Base-by-base conservation (phyloP, 2,888 invertebrate species). In the Dendrolimus pini region DNA sequence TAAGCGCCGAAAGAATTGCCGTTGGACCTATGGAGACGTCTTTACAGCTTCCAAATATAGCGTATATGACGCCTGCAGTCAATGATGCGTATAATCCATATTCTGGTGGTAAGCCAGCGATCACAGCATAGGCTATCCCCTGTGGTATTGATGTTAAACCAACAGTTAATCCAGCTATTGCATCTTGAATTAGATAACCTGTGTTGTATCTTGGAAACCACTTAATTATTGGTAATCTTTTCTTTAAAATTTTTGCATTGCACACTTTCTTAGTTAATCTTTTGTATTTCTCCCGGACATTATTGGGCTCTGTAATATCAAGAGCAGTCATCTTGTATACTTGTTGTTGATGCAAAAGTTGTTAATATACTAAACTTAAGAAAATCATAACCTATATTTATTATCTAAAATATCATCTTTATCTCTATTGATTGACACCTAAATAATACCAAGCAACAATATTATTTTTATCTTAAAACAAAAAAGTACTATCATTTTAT, bases 21-120 rank as follows among this genome's bases (percentile, higher is more conserved):
- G 98, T 98, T 0, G 98, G 97, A 60, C 98, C 96, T 66, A 94
- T 92, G 1, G 94, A 94, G 42, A 93, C 74, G 71, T 95, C 94
- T 75, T 95, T 95, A 70, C 94, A 95, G 72, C 96, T 97, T 58
- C 98, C 98, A 69, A 98, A 94, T 54, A 98, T 79, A 12, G 96
- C 93, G 77, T 98, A 98, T 0, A 97, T 91, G 72, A 98, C 95
- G 74, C 97, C 96, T 53, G 96, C 96, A 92, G 97, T 95, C 75
- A 98, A 95, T 0, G 97, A 95, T 0, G 97, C 96, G 78, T 98
- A 98, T 0, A 98, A 87, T 9, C 98, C 98, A 85, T 97, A 96
- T 93, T 91, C 85, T 54, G 93, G 91, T 0, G 93, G 90, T 7
- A 95, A 83, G 64, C 96, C 96, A 58, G 96, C 96, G 1, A 96